A percentile compares a stretch with the other conserved stretches of the same genome.
These are phyloP conservation scores for Coronaproctus castanopsis DNA, from an alignment of 2,888 invertebrate species.

Conservation along the genomic window DNA sequence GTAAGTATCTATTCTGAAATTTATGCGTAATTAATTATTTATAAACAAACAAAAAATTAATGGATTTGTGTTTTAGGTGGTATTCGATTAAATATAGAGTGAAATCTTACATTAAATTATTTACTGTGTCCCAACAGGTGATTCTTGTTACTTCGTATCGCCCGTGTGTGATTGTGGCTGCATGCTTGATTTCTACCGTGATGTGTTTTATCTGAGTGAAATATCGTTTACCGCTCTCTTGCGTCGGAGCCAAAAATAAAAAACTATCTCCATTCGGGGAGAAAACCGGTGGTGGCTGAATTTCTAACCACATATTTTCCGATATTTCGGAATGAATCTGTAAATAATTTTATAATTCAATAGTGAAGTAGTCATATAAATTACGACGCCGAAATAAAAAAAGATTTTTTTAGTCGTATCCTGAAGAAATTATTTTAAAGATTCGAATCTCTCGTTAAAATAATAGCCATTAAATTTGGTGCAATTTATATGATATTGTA, in stretches of 20 bases:
- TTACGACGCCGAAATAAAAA: too few species aligned
- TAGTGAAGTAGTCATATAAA: too few species aligned
- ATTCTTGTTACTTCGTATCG: constrained; percentile 64
- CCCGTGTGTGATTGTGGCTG: constrained; percentile 68
- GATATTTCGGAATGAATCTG: constrained; percentile 67
- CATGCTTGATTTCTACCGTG: constrained; percentile 52
- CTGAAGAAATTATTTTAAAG: too few species aligned
- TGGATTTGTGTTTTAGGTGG: too few species aligned
- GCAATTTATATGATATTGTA: too few species aligned
- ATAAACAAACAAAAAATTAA: too few species aligned
- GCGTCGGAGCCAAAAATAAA: constrained; percentile 57
- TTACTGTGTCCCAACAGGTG: constrained; percentile 63
- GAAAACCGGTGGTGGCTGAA: constrained; percentile 64
- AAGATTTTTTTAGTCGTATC: too few species aligned
- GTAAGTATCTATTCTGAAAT: too few species aligned
- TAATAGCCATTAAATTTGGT: too few species aligned
- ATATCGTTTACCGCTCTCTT: constrained; percentile 56
- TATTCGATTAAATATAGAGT: too few species aligned
- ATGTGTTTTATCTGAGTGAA: constrained; percentile 77
- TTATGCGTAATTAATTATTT: too few species aligned
- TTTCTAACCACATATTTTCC: constrained; percentile 68
- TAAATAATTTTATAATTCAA: constrained; percentile 13
- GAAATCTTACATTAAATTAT: constrained; percentile 66
- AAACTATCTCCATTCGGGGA: constrained; percentile 67
- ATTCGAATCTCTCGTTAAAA: too few species aligned